Percentiles rank a stretch among this genome's conserved stretches.
Evolutionary conservation across 2,888 invertebrate species (phyloP).

Genomic region (Plagodis dolabraria): DNA sequence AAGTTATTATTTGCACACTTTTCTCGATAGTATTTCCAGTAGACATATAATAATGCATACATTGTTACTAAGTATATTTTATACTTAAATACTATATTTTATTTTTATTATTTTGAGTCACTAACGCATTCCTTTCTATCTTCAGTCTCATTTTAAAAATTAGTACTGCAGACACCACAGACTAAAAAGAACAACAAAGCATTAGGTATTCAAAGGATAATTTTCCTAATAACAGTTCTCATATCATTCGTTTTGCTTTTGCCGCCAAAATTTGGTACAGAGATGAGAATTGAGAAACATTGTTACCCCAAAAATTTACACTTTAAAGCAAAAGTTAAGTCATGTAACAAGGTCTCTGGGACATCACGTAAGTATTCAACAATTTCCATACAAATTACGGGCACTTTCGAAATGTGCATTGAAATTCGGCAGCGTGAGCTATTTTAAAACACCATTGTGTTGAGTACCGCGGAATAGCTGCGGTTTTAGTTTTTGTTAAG

Average conservation of each 20-base stretch:
- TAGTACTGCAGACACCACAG: too few species aligned
- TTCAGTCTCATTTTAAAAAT: too few species aligned
- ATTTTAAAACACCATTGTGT: constrained; percentile 67
- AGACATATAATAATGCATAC: too few species aligned
- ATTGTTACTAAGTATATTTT: too few species aligned
- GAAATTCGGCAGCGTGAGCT: constrained; percentile 63
- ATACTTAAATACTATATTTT: too few species aligned
- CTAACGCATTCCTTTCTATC: too few species aligned
- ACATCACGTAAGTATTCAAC: constrained; percentile 63
- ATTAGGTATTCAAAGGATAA: too few species aligned
- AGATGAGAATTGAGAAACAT: constrained; percentile 25
- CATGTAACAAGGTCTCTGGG: constrained; percentile 71
- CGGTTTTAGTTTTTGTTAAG: constrained; percentile 19
- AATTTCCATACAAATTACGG: constrained; percentile 80
- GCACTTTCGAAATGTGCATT: constrained; percentile 77
- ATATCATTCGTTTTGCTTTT: background rate
- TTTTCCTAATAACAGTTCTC: too few species aligned
- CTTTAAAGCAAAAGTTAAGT: constrained; percentile 55
- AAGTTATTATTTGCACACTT: too few species aligned
- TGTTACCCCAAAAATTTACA: constrained; percentile 34
- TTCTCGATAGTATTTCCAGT: too few species aligned
- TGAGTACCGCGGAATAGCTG: constrained; percentile 31
- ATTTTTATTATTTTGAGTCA: too few species aligned
- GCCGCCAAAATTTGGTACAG: background rate
- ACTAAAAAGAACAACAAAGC: too few species aligned